Base-by-base conservation (phyloP, 2,888 invertebrate species). In the Cephus pulcher region DNA sequence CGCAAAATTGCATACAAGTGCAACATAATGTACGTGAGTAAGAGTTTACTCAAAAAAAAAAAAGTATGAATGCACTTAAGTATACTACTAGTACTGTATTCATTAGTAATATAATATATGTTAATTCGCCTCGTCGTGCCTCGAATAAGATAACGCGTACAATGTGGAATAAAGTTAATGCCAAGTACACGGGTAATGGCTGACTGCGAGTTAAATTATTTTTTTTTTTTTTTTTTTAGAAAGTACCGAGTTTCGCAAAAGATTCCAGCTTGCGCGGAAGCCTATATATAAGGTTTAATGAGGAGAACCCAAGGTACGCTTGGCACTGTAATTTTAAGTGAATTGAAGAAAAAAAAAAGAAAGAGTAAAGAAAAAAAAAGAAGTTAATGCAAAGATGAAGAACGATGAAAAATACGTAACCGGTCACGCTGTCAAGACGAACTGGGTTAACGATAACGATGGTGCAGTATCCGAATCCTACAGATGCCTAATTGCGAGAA, bases 371-470 rank as follows among this genome's bases (percentile, higher is more conserved):
- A 34, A 34, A 71, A n/a, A 15, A 9, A n/a, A n/a, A 71, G 71
- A 71, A 71, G 1, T 33, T 30, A 23, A 71, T 32, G 34, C 71
- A 71, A 12, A 56, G 56, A 56, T 56, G 23, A 56, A 56, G 56
- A 71, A 32, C 71, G 71, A 71, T 33, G 32, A 34, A 71, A 71
- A 71, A 71, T 71, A 6, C 33, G 33, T n/a, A 34, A 37, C 35
- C 12, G 74, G 35, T 74, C 74, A 34, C 74, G 74, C 74, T 37
- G 74, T 71, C 71, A 32, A 71, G 78, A 40, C 74, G 79, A 79
- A 71, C 34, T 79, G 79, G 79, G 79, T 79, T 75, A 79, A 75
- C 77, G 75, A 75, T 79, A 77, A 77, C 73, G 75, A 40, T 69
- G 32, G 37, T 68, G 73, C 34, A 35, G 37, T 77, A 77, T 79